Evolutionary conservation across 2,797 vertebrate species (phyloP), one percentile per base, ranked within the genome.

Genomic region (Syndactyla subalaris): DNA sequence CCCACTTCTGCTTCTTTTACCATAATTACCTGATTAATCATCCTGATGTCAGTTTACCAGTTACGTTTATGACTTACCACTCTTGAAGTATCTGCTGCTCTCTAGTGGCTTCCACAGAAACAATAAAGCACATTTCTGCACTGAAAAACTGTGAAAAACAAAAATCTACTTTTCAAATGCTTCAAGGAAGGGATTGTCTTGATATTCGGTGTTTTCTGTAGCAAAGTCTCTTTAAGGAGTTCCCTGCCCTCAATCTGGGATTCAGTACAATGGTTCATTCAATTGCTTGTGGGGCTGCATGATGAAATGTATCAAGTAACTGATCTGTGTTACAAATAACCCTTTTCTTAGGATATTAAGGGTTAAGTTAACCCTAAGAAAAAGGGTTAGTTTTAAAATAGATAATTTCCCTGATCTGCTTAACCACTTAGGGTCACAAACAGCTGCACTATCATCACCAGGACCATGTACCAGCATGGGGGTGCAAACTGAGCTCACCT

Each of bases 11-110:
- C 20, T 57, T 72, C 30, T 85, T 77, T 70, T 71, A 77, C 55
- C 55, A 2, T 22, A 34, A 68, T 52, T 70, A 38, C 23, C 51
- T 49, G 51, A 57, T 30, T 18, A n/a, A 74, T 80, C 34, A 58
- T 45, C 62, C 52, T 63, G 58, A 41, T 38, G 9, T 15, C n/a
- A 63, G 12, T 73, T 88, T 75, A 83, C 14, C 20, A 41, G 39
- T 54, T 41, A n/a, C 16, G 23, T 67, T 89, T 71, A 66, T 2
- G 9, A 72, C n/a, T 62, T 26, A 46, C 18, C 22, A 63, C 39
- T 81, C 66, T 30, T 38, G 29, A 86, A 73, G 82, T 57, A 76
- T 32, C 19, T 94, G 65, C 80, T 84, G 59, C 80, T 90, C 65
- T 90, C 86, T 79, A 68, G 58, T 73, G 79, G 59, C 29, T 92